These are phyloP conservation scores for Apis florea DNA, from an alignment of 1,140 invertebrate species.

Conservation along the genomic window DNA sequence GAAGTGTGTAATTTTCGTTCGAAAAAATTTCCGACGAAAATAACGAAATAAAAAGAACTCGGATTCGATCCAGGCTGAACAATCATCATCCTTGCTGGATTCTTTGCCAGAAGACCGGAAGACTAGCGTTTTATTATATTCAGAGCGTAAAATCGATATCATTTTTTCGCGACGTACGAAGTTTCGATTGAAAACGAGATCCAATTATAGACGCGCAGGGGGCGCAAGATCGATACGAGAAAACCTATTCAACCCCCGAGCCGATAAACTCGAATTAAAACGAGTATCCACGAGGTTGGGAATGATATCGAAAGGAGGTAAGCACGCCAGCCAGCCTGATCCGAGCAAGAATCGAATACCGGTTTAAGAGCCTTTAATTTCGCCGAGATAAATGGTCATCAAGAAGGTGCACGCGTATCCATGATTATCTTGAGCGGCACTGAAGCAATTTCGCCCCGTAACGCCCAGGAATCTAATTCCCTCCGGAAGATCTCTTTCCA, in stretches of 20 bases:
- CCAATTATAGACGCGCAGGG: neutral
- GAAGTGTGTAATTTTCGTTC: no score
- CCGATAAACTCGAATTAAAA: neutral
- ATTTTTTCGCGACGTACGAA: neutral
- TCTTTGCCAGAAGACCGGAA: neutral
- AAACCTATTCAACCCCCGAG: neutral
- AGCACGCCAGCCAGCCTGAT: neutral
- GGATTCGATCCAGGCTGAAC: no score
- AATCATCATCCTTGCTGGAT: neutral
- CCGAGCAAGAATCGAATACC: neutral
- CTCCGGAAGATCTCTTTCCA: neutral
- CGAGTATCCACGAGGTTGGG: neutral
- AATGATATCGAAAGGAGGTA: neutral
- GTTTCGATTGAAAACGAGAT: neutral
- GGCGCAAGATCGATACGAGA: neutral
- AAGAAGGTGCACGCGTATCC: neutral
- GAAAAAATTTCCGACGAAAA: neutral
- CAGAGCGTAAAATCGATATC: neutral
- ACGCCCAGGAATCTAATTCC: neutral
- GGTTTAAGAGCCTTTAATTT: slow-evolving; percentile 5
- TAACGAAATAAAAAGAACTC: no score
- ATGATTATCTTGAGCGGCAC: neutral
- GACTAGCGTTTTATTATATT: neutral
- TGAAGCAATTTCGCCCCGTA: slow-evolving; percentile 11
- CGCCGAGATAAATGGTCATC: slow-evolving; percentile 4